Conservation (phyloP, 2,797 vertebrate species). For the Halcyon badia region DNA sequence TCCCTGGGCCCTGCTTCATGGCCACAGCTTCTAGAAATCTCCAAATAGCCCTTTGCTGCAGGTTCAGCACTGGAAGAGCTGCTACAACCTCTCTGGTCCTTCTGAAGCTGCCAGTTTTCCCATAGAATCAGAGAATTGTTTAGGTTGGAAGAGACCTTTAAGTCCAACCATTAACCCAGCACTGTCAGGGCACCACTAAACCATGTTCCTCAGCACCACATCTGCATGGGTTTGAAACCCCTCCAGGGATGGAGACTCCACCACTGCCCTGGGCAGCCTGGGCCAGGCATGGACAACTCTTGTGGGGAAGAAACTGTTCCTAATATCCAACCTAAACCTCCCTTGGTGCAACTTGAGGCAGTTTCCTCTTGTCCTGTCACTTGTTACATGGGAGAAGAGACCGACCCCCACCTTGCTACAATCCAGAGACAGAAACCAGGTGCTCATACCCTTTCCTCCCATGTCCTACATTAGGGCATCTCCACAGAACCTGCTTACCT, state of each 20-base stretch:
- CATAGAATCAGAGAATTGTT: neutral
- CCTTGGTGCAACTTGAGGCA: neutral
- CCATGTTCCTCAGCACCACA: neutral
- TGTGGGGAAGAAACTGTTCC: neutral
- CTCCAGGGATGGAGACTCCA: neutral
- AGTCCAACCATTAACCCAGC: neutral
- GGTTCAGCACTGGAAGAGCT: neutral
- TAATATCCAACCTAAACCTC: neutral
- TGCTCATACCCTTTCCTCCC: neutral
- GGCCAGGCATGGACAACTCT: neutral
- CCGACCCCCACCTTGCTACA: neutral
- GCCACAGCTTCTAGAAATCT: neutral
- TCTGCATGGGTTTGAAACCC: neutral
- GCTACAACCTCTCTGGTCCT: neutral
- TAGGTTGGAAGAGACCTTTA: neutral
- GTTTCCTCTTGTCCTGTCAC: neutral
- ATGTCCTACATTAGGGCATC: neutral
- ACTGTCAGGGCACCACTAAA: neutral
- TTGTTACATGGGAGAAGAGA: neutral
- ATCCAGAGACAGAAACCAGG: neutral
- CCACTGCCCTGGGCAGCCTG: neutral
- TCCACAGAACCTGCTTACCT: conserved; percentile 72
- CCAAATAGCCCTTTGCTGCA: neutral
- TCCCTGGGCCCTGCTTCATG: neutral
- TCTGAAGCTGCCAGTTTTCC: neutral